Percentiles rank a stretch among this genome's conserved stretches.
Conservation (phyloP, 35 echinoderm and acorn worm species). For the Acanthaster planci region DNA sequence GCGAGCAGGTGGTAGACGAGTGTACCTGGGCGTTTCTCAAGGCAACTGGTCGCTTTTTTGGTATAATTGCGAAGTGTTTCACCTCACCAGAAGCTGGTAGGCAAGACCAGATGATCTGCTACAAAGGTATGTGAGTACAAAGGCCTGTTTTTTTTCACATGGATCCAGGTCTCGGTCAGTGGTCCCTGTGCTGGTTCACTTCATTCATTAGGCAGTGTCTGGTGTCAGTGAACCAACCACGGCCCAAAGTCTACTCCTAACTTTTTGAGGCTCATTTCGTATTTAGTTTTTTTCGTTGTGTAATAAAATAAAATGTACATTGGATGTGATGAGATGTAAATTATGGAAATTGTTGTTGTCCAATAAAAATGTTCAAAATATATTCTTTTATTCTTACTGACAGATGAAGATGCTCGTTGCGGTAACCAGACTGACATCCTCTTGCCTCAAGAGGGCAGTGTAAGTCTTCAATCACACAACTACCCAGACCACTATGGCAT, state of each 20-base stretch:
- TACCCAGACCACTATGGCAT: conserved; percentile 27
- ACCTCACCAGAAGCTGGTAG: background rate
- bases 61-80: background rate
- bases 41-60: background rate
- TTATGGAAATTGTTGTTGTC: too few species aligned
- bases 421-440: conserved; percentile 8
- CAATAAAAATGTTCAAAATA: too few species aligned
- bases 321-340: too few species aligned
- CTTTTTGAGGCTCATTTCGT: too few species aligned
- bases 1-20: background rate
- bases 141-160: too few species aligned
- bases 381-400: background rate
- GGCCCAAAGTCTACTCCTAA: too few species aligned
- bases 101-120: conserved; percentile 5
- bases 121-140: conserved; percentile 1
- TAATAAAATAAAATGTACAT: too few species aligned
- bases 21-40: background rate
- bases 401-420: conserved; percentile 14
- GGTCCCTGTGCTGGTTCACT: too few species aligned
- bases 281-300: too few species aligned
- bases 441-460: background rate
- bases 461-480: conserved; percentile 14
- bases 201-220: too few species aligned
- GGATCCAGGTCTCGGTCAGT: too few species aligned
- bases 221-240: too few species aligned